Conservation (phyloP, 2,797 vertebrate species). For the Myotis myotis region DNA sequence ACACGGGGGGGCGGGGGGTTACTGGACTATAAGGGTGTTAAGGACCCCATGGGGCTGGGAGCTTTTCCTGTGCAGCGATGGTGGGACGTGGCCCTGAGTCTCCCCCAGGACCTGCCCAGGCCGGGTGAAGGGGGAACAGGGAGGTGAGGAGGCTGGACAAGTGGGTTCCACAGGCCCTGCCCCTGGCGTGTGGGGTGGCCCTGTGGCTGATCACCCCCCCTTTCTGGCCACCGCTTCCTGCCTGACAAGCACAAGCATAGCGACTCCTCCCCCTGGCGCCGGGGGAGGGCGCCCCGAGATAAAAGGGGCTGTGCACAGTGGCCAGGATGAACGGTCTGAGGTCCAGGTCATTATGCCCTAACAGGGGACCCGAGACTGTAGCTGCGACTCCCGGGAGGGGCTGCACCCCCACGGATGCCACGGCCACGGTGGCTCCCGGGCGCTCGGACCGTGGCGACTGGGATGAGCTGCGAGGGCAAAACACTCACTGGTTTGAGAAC, state of each 20-base stretch:
- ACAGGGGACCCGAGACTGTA: background rate
- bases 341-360: background rate
- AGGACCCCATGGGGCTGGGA: rapidly evolving
- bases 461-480: background rate
- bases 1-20: too few species aligned
- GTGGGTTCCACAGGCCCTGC: background rate
- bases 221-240: background rate
- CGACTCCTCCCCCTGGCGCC: background rate
- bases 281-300: too few species aligned
- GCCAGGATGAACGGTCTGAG: background rate
- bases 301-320: background rate
- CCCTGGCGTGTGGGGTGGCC: background rate
- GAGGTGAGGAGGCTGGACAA: rapidly evolving
- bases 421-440: background rate
- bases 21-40: background rate
- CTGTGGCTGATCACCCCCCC: constrained; percentile 14
- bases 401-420: background rate
- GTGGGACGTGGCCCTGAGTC: rapidly evolving
- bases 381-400: background rate
- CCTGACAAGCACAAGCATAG: background rate
- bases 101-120: background rate
- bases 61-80: background rate
- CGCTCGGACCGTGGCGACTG: rapidly evolving
- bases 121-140: rapidly evolving
- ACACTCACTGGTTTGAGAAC: background rate